phyloP scores from a whole-genome alignment of 1,140 invertebrate genomes.

The Campoletis sonorensis region DNA sequence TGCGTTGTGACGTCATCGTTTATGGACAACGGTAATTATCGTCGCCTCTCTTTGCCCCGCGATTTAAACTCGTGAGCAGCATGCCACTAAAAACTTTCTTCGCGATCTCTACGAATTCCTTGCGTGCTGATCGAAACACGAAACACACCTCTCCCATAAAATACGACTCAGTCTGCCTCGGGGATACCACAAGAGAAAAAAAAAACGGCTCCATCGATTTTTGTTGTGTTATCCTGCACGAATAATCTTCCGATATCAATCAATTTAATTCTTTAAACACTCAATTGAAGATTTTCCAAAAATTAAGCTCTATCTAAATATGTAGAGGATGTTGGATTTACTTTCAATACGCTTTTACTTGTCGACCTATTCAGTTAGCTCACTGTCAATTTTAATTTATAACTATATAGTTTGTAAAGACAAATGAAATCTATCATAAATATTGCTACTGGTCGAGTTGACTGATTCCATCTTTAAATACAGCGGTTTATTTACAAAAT shows the following conservation, averaged over 20 bases:
- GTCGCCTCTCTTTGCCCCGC: background rate
- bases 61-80: conserved; percentile 15
- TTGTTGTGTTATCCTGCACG: background rate
- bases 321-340: too few relatives aligned
- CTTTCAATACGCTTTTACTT: too few relatives aligned
- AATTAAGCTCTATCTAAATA: too few relatives aligned
- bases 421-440: background rate
- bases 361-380: too few relatives aligned
- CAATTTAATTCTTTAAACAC: too few relatives aligned
- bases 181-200: background rate
- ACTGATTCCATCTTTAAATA: too few relatives aligned
- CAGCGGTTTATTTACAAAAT: too few relatives aligned
- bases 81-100: conserved; percentile 33
- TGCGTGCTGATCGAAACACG: conserved; percentile 17
- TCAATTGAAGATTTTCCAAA: too few relatives aligned
- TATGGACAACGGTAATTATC: conserved; percentile 10
- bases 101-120: conserved; percentile 32
- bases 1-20: conserved; percentile 19
- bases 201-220: background rate
- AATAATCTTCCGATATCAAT: background rate
- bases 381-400: too few relatives aligned
- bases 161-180: background rate
- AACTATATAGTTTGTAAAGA: too few relatives aligned
- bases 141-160: background rate
- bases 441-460: too few relatives aligned